A percentile compares a stretch with the other conserved stretches of the same genome.
Evolutionary conservation across 2,797 vertebrate species (phyloP).

Genomic region (Typhlichthys subterraneus): DNA sequence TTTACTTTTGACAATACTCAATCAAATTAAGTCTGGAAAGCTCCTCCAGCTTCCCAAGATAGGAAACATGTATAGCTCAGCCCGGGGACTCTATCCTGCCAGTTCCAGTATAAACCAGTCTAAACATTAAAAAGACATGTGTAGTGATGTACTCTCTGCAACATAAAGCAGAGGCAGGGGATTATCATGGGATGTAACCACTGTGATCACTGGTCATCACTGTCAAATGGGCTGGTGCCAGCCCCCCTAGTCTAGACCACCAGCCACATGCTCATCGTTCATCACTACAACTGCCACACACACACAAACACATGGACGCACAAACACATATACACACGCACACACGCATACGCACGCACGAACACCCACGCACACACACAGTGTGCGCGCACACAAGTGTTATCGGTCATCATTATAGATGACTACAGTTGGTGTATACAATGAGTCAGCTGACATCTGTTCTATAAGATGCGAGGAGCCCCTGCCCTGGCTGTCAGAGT

Average conservation of each 20-base stretch:
- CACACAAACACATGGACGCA: slow-evolving; percentile 14
- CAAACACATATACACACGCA: slow-evolving; percentile 7
- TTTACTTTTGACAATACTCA: no score
- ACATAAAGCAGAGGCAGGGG: slow-evolving; percentile 58
- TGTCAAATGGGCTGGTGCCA: slow-evolving; percentile 42
- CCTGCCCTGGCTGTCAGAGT: slow-evolving; percentile 6
- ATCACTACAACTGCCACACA: slow-evolving; percentile 29
- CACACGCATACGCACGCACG: slow-evolving; percentile 28
- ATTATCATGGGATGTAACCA: slow-evolving; percentile 46
- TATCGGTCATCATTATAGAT: slow-evolving; percentile 23
- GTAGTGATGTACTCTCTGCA: slow-evolving; percentile 37
- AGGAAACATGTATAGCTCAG: neutral
- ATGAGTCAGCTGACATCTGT: slow-evolving; percentile 3
- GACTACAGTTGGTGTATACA: slow-evolving; percentile 23
- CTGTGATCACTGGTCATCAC: slow-evolving; percentile 32
- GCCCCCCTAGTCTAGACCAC: slow-evolving; percentile 52
- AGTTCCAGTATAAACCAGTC: slow-evolving; percentile 2
- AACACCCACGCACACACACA: slow-evolving; percentile 13
- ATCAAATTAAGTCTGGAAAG: no score
- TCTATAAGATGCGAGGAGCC: neutral
- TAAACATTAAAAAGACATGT: slow-evolving; percentile 14
- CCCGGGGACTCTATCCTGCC: neutral
- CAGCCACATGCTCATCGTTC: slow-evolving; percentile 47
- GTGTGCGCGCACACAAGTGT: slow-evolving; percentile 6
- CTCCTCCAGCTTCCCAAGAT: no score